Conservation (phyloP, 2,113 vertebrate species). For the Anolis sagrei region DNA sequence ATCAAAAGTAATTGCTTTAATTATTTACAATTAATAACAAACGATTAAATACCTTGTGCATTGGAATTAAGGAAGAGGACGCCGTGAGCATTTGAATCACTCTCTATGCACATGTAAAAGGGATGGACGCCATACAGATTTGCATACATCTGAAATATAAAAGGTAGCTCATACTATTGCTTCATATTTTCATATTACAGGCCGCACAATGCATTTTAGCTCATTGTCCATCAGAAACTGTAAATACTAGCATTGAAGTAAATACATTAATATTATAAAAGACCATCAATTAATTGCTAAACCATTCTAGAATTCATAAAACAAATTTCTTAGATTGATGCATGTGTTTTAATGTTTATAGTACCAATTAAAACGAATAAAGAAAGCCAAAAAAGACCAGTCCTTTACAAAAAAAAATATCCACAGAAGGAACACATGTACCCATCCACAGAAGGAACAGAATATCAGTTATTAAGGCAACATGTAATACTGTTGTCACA, state of each 20-base stretch:
- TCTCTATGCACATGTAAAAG: conserved; percentile 65
- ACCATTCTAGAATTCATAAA: neutral
- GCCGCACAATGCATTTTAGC: conserved; percentile 17
- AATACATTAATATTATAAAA: neutral
- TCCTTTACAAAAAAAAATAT: too few relatives aligned
- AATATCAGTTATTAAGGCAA: too few relatives aligned
- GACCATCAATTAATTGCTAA: neutral
- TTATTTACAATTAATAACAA: neutral
- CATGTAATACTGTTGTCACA: too few relatives aligned
- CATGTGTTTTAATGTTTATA: neutral
- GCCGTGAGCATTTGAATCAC: conserved; percentile 48
- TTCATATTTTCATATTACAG: too few relatives aligned
- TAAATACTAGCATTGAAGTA: neutral
- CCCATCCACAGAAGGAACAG: too few relatives aligned
- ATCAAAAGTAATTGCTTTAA: neutral
- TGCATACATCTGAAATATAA: conserved; percentile 52
- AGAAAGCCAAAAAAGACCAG: too few relatives aligned
- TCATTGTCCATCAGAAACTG: neutral
- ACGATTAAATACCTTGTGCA: conserved; percentile 59
- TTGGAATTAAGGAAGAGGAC: conserved; percentile 70
- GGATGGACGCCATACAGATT: conserved; percentile 67
- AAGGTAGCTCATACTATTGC: conserved; percentile 1
- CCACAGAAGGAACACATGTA: too few relatives aligned
- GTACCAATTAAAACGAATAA: too few relatives aligned
- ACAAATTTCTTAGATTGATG: neutral